Conservation (phyloP, 2,888 invertebrate species). For the Heterodera filipjevi region DNA sequence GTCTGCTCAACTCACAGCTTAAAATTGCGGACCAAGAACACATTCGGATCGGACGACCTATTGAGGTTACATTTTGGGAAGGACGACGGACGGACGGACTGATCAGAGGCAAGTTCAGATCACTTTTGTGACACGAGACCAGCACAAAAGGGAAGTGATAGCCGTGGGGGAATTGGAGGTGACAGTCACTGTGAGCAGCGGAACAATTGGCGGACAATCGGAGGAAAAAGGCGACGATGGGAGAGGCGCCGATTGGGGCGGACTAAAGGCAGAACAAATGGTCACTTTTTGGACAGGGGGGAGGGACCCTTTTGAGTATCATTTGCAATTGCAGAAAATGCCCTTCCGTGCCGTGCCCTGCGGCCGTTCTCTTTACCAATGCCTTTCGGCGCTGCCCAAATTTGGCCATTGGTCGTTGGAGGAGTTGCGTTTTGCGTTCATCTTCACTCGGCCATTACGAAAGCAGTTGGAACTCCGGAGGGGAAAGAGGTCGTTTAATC, state of each 20-base stretch:
- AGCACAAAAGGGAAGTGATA: neutral
- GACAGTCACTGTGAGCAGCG: neutral
- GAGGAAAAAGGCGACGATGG: neutral
- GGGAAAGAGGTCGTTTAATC: conserved; percentile 74
- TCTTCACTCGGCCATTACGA: conserved; percentile 17
- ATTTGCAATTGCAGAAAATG: neutral
- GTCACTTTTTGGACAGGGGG: neutral
- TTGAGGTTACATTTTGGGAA: neutral
- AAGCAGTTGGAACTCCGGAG: conserved; percentile 10
- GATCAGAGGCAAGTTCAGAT: neutral
- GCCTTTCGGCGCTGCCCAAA: conserved; percentile 92
- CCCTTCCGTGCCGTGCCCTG: conserved; percentile 56
- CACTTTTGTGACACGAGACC: neutral
- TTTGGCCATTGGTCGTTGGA: conserved; percentile 82
- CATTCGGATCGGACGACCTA: neutral
- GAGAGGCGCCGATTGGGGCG: neutral
- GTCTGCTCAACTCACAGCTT: neutral
- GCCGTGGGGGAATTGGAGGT: conserved; percentile 7
- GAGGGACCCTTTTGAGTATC: neutral
- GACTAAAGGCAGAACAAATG: neutral
- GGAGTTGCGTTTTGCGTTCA: conserved; percentile 75
- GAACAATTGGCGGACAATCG: neutral
- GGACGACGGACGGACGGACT: neutral
- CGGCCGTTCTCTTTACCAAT: conserved; percentile 74
- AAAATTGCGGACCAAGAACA: neutral